Evolutionary conservation across 2,888 invertebrate genomes (phyloP).

Genomic region (Elaeidobius kamerunicus): DNA sequence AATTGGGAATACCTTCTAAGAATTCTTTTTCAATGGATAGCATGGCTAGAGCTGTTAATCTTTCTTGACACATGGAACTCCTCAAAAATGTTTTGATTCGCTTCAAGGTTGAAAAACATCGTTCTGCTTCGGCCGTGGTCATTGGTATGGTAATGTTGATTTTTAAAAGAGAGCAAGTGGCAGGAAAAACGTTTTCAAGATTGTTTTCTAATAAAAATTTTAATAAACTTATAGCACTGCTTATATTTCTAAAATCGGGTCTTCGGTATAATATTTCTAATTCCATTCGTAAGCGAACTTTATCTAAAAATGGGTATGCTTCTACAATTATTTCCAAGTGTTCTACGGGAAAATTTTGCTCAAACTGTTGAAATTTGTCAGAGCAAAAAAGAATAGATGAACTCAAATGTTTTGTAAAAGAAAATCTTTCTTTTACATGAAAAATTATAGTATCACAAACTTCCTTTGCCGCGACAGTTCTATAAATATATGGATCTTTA

Average conservation of each 20-base stretch:
- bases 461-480: neutral
- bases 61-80: too few relatives aligned
- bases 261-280: neutral
- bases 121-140: neutral
- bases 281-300: neutral
- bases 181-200: too few relatives aligned
- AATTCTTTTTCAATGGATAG: too few relatives aligned
- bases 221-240: neutral
- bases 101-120: too few relatives aligned
- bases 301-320: slow-evolving; percentile 1
- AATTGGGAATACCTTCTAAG: neutral
- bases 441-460: too few relatives aligned
- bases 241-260: neutral
- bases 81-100: too few relatives aligned
- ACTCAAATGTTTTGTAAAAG: neutral
- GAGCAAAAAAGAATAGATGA: neutral
- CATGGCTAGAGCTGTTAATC: too few relatives aligned
- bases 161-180: too few relatives aligned
- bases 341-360: neutral
- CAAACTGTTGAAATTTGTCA: neutral
- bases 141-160: neutral
- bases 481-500: neutral
- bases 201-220: too few relatives aligned
- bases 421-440: neutral
- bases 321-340: neutral